These are phyloP conservation scores for Cebidichthys violaceus DNA, from an alignment of 2,113 vertebrate genomes.

Conservation along the genomic window DNA sequence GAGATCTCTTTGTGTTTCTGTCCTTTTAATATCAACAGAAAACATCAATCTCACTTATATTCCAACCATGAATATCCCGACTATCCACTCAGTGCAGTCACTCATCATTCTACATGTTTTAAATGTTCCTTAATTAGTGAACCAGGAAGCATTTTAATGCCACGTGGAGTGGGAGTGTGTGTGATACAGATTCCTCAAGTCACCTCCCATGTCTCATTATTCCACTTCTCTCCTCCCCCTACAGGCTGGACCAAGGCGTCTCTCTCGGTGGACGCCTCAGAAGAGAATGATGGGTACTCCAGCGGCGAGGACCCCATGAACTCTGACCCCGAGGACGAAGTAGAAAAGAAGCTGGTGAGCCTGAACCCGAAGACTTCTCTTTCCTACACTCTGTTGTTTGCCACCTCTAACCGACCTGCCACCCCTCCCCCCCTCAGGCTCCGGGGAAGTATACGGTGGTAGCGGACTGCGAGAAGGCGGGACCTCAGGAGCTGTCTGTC, in stretches of 20 bases:
- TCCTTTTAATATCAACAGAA: not conserved
- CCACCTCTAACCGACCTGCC: not conserved
- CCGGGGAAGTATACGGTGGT: constrained; percentile 92
- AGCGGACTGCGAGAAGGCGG: constrained; percentile 87
- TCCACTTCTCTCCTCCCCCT: not conserved
- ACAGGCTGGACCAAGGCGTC: constrained; percentile 91
- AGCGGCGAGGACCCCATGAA: constrained; percentile 93
- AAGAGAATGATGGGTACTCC: constrained; percentile 93
- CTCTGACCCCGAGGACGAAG: constrained; percentile 94
- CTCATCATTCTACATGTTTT: not conserved
- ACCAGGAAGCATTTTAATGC: constrained; percentile 18
- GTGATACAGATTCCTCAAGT: not conserved
- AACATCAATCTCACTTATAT: not conserved
- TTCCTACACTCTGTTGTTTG: not conserved
- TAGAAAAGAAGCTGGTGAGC: constrained; percentile 90
- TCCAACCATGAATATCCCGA: not conserved
- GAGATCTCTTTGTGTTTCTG: not conserved
- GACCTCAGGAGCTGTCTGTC: constrained; percentile 85
- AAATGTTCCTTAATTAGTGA: not conserved
- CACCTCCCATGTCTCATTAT: not conserved
- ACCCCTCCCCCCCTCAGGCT: constrained; percentile 76
- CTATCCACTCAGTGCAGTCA: not conserved
- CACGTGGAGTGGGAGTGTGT: not conserved
- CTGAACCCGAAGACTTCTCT: not conserved
- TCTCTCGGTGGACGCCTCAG: constrained; percentile 89